Base-by-base conservation (phyloP, 2,888 invertebrate species). In the Synanthedon andrenaeformis region DNA sequence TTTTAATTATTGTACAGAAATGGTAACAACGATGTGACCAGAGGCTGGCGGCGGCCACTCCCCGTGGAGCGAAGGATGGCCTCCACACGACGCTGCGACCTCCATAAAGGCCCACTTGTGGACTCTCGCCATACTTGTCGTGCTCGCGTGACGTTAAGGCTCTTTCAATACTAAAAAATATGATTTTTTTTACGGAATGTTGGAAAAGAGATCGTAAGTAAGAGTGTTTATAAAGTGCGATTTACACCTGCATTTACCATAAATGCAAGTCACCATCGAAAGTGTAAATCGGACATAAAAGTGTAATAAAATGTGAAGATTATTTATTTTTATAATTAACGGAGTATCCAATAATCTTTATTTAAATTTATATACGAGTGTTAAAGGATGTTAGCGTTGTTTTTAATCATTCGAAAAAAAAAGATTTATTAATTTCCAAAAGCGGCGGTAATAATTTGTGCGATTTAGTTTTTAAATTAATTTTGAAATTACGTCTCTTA, bases 1-100 rank as follows among this genome's bases (percentile, higher is more conserved):
- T 35, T 35, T 35, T 35, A 10, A 5, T 35, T 35, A 2, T 8
- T 10, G 10, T 35, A 52, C 60, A 86, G 86, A 85, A 66, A 82
- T 84, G 84, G 74, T 76, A 62, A 85, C 86, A 51, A 85, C 85
- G 50, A 84, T 83, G 65, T 86, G 86, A 86, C 86, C 86, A 55
- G 77, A 77, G 63, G 74, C 71, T 28, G 72, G 65, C 52, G 79
- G 70, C 51, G 77, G 70, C 45, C 64, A 63, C 57, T 60, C 65
- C 54, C 73, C 79, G 4, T 82, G 84, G 85, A 63, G 72, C 58
- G 82, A 78, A 49, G 76, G 76, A 55, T 82, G 85, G 83, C 81
- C 82, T 42, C 80, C 80, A 41, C 67, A 65, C 58, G 63, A 56
- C 51, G n/a, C 42, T 11, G 51, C 52, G 13, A 12, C 49, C 28